Evolutionary conservation across 2,113 vertebrate genomes (phyloP), one percentile per base, ranked within the genome.

Genomic region (Genyomyrus donnyi): DNA sequence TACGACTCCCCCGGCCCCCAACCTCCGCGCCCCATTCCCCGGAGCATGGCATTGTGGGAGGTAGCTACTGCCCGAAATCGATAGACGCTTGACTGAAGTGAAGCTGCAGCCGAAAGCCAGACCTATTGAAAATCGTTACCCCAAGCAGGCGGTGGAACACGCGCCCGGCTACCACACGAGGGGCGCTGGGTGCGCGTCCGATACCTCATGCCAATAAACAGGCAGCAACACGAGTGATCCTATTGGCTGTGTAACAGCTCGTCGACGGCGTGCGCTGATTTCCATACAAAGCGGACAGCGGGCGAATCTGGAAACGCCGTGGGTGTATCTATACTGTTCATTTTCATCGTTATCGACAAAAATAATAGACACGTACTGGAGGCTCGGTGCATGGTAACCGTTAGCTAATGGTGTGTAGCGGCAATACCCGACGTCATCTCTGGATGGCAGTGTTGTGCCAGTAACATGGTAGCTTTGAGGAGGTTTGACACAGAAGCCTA

Each of bases 81-180:
- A 80, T 80, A 91, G 93, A 93, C 62, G 87, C 89, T 35, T 27
- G 90, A 42, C 56, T 49, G 85, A 56, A 19, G 21, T 24, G 93
- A 89, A 94, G 95, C 95, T 92, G 93, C 94, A 91, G 94, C 92
- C 89, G 91, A 93, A 92, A 91, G 91, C 93, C 92, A 95, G 95
- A 95, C 95, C 93, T 96, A 96, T 95, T 48, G 95, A 93, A 96
- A 96, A 96, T 95, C 95, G 94, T 92, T 95, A 92, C 91, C 93
- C 91, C 91, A 17, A 27, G 6, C 80, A 53, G 48, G 52, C 52
- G 3, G 52, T 53, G 62, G 48, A 39, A 74, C 83, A 48, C 49
- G n/a, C 80, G 35, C 27, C 31, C 19, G 39, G 24, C 35, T 3
- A 39, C 19, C 52, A 21, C 52, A 2, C 4, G 31, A 58, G 35